These are phyloP conservation scores for Pseudomyrmex dendroicus DNA, from an alignment of 1,140 invertebrate genomes.

Conservation along the genomic window DNA sequence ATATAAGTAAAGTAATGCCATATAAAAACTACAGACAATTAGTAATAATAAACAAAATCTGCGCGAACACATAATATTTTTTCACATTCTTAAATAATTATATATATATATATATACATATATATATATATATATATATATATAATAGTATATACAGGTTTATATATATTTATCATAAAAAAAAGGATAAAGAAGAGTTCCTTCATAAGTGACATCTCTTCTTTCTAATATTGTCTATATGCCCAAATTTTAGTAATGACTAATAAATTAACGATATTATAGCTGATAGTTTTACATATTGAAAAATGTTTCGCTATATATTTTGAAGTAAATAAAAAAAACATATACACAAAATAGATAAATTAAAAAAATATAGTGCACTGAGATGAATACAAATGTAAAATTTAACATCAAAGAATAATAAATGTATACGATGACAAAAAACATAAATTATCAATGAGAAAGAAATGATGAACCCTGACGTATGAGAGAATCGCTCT, in stretches of 20 bases:
- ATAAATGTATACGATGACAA: constrained; percentile 55
- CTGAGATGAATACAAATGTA: constrained; percentile 55
- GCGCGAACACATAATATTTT: constrained; percentile 12
- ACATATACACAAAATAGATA: constrained; percentile 33
- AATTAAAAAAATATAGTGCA: constrained; percentile 50
- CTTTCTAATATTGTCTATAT: background rate
- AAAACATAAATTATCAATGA: constrained; percentile 55
- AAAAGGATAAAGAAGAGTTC: background rate
- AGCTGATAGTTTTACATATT: background rate
- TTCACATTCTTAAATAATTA: constrained; percentile 2
- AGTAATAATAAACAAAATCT: constrained; percentile 51
- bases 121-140: constrained; percentile 39
- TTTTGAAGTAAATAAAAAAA: constrained; percentile 39
- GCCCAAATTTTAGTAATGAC: constrained; percentile 25
- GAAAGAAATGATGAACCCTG: constrained; percentile 59
- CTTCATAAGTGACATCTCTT: too few species aligned
- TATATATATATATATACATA: constrained; percentile 42
- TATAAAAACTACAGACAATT: constrained; percentile 20
- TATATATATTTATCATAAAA: background rate
- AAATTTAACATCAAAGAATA: constrained; percentile 57
- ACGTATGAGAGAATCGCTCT: constrained; percentile 55
- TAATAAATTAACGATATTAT: constrained; percentile 8
- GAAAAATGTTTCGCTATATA: constrained; percentile 10
- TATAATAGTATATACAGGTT: background rate
- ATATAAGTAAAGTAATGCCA: constrained; percentile 37